These are phyloP conservation scores for Choreutis nemorana DNA, from an alignment of 2,888 invertebrate species.

Conservation along the genomic window DNA sequence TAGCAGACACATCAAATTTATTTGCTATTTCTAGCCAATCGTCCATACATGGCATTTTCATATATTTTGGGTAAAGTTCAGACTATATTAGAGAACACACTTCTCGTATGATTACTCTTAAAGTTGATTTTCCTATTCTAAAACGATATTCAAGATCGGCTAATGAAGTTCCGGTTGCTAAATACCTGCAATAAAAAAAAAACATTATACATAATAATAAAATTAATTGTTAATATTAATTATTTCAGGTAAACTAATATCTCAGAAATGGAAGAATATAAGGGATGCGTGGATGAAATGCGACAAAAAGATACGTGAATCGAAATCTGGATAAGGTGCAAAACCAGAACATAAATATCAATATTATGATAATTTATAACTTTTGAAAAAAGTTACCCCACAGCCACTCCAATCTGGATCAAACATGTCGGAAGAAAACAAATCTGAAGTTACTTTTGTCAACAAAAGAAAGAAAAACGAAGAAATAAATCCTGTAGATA, in stretches of 20 bases:
- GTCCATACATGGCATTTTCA: no score
- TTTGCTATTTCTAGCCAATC: constrained; percentile 15
- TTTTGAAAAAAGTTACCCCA: constrained; percentile 7
- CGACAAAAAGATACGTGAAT: constrained; percentile 11
- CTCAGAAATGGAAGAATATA: constrained; percentile 8
- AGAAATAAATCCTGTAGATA: constrained; percentile 13
- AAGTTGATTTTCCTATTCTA: constrained; percentile 7
- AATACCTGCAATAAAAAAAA: constrained; percentile 15
- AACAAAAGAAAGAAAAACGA: constrained; percentile 8
- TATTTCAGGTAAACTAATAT: constrained; percentile 8
- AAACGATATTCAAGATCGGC: constrained; percentile 6
- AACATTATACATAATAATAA: constrained; percentile 4
- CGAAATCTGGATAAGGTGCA: constrained; percentile 13
- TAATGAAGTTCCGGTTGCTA: constrained; percentile 6
- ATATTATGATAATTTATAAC: constrained; percentile 11
- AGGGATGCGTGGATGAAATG: constrained; percentile 12
- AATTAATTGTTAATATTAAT: constrained; percentile 4
- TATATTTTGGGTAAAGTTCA: constrained; percentile 12
- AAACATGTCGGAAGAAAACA: constrained; percentile 5
- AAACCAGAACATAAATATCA: constrained; percentile 13
- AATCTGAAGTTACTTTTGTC: constrained; percentile 2
- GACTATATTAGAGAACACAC: constrained; percentile 15
- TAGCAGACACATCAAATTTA: constrained; percentile 13
- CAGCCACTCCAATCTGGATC: not conserved
- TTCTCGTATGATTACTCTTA: constrained; percentile 13